Base-by-base conservation (phyloP, 2,113 vertebrate genomes). In the Cheirogaleus medius region DNA sequence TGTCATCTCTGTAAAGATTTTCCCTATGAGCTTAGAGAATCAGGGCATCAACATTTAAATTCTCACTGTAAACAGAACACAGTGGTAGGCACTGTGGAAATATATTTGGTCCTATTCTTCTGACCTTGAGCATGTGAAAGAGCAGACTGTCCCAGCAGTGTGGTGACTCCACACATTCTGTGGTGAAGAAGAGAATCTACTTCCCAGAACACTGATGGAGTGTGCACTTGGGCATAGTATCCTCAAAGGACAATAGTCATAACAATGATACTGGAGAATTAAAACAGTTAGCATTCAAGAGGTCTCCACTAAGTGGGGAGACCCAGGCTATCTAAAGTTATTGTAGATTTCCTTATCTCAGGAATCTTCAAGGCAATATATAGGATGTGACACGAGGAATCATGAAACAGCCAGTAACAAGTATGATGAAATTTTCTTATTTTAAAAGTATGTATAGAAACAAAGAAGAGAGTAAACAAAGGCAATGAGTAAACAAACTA, bases 31-130 rank as follows among this genome's bases (percentile, higher is more conserved):
- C 54, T 47, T 44, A 42, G 42, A 82, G 23, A 74, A 25, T 77
- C 60, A 68, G 52, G 66, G 84, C 44, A 37, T 17, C n/a, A 34
- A 90, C 73, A 69, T 12, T 81, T 64, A 81, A 23, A 63, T 66
- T 91, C 85, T 85, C 91, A 73, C 25, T 87, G 84, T 87, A 96
- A 94, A 94, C 78, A 92, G 23, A 63, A 84, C 6, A 17, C 90
- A 71, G 87, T 1, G 47, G 58, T 44, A 95, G 97, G 96, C 96
- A 87, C 96, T 87, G 90, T 90, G 87, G 87, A 83, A 66, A 94
- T 18, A 42, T 58, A 34, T 56, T 86, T 93, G 91, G 80, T 88
- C 94, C 74, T 78, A 2, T 44, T 87, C 63, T 58, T 68, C 90
- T 78, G 64, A 42, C 81, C 91, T 94, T 95, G 92, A 77, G 90